Conservation (phyloP, 92 coral and sea anemone species). For the Siderastrea siderea region DNA sequence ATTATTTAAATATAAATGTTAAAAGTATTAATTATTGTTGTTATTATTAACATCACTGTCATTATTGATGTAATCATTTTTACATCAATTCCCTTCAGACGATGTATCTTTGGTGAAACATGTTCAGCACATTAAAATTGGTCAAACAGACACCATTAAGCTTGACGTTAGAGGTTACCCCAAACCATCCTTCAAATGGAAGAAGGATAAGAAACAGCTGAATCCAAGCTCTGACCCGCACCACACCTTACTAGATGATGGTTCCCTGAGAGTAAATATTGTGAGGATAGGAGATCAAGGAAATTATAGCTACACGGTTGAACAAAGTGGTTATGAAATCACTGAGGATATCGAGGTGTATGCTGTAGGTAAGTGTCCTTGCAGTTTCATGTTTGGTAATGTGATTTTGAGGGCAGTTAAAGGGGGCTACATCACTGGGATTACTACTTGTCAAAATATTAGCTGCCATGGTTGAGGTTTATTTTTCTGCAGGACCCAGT, state of each 20-base stretch:
- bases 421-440: no score
- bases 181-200: constrained; percentile 59
- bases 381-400: background rate
- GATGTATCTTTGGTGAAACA: background rate
- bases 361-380: constrained; percentile 35
- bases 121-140: constrained; percentile 50
- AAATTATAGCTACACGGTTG: constrained; percentile 35
- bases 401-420: no score
- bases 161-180: constrained; percentile 57
- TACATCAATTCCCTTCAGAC: constrained; percentile 35
- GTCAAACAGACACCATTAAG: constrained; percentile 33
- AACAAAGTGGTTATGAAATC: background rate
- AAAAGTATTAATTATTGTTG: no score
- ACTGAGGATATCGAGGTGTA: constrained; percentile 25
- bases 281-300: constrained; percentile 54
- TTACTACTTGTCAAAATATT: no score
- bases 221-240: background rate
- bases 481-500: no score
- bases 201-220: background rate
- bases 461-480: no score
- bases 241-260: constrained; percentile 26
- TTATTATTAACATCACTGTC: no score
- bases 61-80: background rate
- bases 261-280: constrained; percentile 51
- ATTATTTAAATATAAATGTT: no score